Conservation (phyloP, 2,113 vertebrate species). For the Hyperopisus bebe region DNA sequence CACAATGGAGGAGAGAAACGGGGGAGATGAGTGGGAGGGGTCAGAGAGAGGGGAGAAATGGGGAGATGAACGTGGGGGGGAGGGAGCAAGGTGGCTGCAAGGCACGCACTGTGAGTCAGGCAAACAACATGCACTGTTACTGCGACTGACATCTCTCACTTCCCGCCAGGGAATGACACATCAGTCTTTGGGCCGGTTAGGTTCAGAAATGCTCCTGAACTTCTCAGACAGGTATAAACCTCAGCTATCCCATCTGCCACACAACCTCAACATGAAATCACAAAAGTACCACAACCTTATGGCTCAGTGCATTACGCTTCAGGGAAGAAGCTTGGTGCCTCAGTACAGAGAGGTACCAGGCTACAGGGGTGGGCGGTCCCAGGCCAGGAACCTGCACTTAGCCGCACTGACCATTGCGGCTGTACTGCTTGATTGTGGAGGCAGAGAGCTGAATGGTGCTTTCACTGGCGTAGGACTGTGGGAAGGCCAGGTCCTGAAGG, state of each 20-base stretch:
- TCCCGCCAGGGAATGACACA: slow-evolving; percentile 21
- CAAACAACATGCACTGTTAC: not conserved
- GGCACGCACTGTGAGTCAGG: not conserved
- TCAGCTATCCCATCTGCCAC: not conserved
- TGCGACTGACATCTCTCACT: not conserved
- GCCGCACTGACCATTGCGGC: slow-evolving; percentile 76
- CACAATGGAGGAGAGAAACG: too few species aligned
- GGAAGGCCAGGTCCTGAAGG: slow-evolving; percentile 80
- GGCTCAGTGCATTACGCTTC: not conserved
- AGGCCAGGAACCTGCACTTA: not conserved
- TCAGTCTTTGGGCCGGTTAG: not conserved
- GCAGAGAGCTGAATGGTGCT: slow-evolving; percentile 85
- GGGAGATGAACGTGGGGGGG: not conserved
- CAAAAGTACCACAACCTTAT: not conserved
- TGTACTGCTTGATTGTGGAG: slow-evolving; percentile 89
- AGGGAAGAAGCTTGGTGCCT: not conserved
- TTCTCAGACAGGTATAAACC: not conserved
- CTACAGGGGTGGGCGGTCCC: not conserved
- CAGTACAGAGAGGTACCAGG: not conserved
- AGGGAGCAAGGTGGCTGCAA: too few species aligned
- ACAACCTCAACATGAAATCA: not conserved
- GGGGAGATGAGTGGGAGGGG: slow-evolving; percentile 16
- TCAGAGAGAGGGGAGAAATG: slow-evolving; percentile 26
- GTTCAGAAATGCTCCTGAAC: not conserved
- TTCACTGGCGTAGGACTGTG: slow-evolving; percentile 74